Percentiles rank a stretch among this genome's conserved stretches.
These are phyloP conservation scores for Potamarius usumacintae DNA, from an alignment of 2,113 vertebrate species.

Conservation along the genomic window DNA sequence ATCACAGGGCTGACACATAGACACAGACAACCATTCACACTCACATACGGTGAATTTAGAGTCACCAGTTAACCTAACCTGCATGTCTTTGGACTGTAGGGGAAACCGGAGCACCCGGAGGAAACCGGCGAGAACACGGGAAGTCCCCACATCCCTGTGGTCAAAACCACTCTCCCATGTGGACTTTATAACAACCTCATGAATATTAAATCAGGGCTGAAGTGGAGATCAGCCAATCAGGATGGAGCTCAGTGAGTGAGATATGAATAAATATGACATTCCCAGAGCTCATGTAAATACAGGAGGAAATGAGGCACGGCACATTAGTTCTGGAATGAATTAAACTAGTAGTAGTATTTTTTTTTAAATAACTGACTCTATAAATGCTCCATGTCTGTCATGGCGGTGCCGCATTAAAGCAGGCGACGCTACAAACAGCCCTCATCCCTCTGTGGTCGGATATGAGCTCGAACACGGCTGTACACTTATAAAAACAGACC, in stretches of 20 bases:
- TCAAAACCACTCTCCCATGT: neutral
- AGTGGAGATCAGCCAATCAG: neutral
- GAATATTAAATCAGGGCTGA: neutral
- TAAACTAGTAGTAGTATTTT: neutral
- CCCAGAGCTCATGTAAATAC: slow-evolving; percentile 6
- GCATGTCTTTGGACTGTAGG: too few relatives aligned
- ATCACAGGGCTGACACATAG: too few relatives aligned
- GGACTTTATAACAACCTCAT: neutral
- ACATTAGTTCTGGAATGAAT: neutral
- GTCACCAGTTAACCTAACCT: too few relatives aligned
- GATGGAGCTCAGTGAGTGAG: neutral
- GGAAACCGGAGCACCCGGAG: too few relatives aligned
- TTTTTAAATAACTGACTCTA: neutral
- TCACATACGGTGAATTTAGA: too few relatives aligned
- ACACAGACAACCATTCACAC: too few relatives aligned
- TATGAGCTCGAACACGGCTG: neutral
- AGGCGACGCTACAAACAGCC: neutral
- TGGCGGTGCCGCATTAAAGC: slow-evolving; percentile 1
- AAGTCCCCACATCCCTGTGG: neutral
- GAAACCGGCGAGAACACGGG: too few relatives aligned
- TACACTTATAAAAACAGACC: neutral
- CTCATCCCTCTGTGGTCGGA: neutral
- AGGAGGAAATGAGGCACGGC: slow-evolving; percentile 2
- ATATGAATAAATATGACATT: neutral
- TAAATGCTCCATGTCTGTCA: neutral